A percentile compares a stretch with the other conserved stretches of the same genome.
Evolutionary conservation across 2,797 vertebrate genomes (phyloP).

Genomic region (Cryptoprocta ferox): DNA sequence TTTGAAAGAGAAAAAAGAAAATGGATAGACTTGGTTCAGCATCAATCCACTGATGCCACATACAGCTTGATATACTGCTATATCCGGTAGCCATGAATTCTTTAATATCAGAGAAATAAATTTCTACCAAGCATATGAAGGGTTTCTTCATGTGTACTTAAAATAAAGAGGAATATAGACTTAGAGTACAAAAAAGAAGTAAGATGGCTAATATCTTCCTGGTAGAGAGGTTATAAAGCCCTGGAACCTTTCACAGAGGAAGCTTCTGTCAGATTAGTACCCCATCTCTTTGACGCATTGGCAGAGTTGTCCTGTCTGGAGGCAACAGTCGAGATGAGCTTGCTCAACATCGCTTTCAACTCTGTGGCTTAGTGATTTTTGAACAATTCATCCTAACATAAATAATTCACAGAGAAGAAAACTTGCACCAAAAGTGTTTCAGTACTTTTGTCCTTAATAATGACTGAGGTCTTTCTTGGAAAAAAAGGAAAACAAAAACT

Average conservation of each 20-base stretch:
- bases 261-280: not conserved
- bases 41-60: not conserved
- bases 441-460: not conserved
- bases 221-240: not conserved
- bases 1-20: not conserved
- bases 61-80: not conserved
- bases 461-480: not conserved
- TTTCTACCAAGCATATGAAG: not conserved
- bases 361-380: not conserved
- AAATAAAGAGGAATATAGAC: not conserved
- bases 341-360: not conserved
- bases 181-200: not conserved
- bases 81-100: not conserved
- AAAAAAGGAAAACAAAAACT: not conserved
- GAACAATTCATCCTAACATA: not conserved
- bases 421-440: not conserved
- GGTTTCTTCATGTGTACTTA: not conserved
- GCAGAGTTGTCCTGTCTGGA: not conserved
- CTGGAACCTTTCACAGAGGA: not conserved
- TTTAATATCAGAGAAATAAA: not conserved
- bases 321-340: not conserved
- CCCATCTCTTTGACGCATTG: not conserved
- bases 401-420: slow-evolving; percentile 18
- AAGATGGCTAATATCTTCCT: not conserved
- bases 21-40: not conserved